Base-by-base conservation (phyloP, 2,113 vertebrate genomes). In the Ammodytes marinus region DNA sequence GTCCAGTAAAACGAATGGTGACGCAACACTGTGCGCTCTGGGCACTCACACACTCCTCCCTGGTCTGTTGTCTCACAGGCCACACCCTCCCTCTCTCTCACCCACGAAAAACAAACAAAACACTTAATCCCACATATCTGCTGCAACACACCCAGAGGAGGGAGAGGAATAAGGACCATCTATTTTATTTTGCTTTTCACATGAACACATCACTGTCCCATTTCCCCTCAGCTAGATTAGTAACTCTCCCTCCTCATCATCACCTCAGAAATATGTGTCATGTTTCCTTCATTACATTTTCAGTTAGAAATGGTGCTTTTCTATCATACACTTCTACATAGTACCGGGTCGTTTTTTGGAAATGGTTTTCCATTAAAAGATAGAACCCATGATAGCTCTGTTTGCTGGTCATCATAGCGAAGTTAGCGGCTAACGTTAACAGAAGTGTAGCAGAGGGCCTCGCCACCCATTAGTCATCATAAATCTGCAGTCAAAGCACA, bases 1-100 rank as follows among this genome's bases (percentile, higher is more conserved):
- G 82, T 90, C 93, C 89, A 90, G 85, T 89, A 85, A 91, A 88
- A 76, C 6, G 8, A 27, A 40, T 55, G 88, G 88, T 90, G 91
- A 92, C 86, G 81, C 83, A 91, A 70, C 50, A 71, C 82, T 89
- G 72, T 55, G 74, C 27, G 27, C 78, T 87, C 64, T 37, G 77
- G 77, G 80, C 82, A 35, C 76, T 77, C 53, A 63, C 27, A 27
- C 27, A 27, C 27, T 27, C 27, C 27, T 27, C 27, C 27, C 27
- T 58, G 74, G 66, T 57, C 79, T 78, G 27, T 27, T 27, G 27
- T 65, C 71, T 89, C 27, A 9, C 45, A 76, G 14, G 71, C 74
- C 78, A 82, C 85, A 73, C 87, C 83, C 78, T 84, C 71, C 71
- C 85, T 69, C 87, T 80, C 78, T 84, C 71, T 68, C 50, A 45